These are phyloP conservation scores for Tachina lurida DNA, from an alignment of 2,888 invertebrate species.

Conservation along the genomic window DNA sequence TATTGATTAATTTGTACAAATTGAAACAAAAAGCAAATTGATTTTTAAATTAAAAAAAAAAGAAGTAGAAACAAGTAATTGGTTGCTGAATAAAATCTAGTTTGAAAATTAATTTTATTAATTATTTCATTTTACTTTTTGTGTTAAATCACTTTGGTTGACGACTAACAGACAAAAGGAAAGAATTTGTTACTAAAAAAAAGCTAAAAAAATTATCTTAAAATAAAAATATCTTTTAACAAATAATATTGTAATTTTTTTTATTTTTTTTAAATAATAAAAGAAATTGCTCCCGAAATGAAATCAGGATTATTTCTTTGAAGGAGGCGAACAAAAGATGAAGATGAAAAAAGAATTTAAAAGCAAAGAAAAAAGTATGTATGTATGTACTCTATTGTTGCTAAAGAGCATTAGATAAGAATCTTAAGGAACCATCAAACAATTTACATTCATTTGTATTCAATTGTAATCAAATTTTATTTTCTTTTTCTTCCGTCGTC, in stretches of 20 bases:
- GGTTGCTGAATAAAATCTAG: neutral
- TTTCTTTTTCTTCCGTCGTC: constrained; percentile 35
- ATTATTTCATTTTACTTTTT: constrained; percentile 47
- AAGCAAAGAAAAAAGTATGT: constrained; percentile 6
- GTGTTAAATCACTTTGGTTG: constrained; percentile 30
- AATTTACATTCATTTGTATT: constrained; percentile 74
- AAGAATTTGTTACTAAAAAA: constrained; percentile 25
- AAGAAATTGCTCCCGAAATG: constrained; percentile 30
- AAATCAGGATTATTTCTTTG: constrained; percentile 50
- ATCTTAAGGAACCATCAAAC: constrained; percentile 70
- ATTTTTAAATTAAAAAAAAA: neutral
- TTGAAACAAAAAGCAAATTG: constrained; percentile 25
- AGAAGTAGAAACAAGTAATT: neutral
- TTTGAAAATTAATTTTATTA: constrained; percentile 64
- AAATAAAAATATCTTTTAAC: constrained; percentile 38
- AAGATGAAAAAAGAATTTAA: neutral
- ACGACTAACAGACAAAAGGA: neutral
- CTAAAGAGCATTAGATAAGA: constrained; percentile 59
- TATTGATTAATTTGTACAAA: constrained; percentile 14
- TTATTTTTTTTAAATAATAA: constrained; percentile 28
- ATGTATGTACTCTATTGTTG: constrained; percentile 14
- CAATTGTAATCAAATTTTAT: constrained; percentile 73
- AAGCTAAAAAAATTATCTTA: neutral
- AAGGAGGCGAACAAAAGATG: constrained; percentile 34
- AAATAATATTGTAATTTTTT: constrained; percentile 24